Percentiles rank a stretch among this genome's conserved stretches.
Evolutionary conservation across 2,797 vertebrate species (phyloP).

Genomic region (Centroberyx gerrardi): DNA sequence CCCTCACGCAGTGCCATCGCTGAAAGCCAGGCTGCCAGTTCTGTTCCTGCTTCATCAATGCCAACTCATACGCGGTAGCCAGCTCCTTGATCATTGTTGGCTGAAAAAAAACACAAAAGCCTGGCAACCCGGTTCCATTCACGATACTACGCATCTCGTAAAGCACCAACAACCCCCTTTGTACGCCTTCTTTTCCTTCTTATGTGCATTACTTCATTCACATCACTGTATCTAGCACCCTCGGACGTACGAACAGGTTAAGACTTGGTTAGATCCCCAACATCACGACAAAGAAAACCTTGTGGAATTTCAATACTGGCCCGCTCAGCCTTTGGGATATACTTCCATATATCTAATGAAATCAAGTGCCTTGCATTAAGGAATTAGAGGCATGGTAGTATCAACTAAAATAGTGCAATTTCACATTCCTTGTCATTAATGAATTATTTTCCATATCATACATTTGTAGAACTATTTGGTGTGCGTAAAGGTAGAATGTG

Average conservation of each 20-base stretch:
- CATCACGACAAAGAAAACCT: conserved; percentile 52
- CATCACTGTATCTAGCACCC: conserved; percentile 50
- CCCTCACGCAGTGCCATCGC: conserved; percentile 61
- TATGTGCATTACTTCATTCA: conserved; percentile 54
- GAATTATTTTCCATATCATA: conserved; percentile 57
- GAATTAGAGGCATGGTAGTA: conserved; percentile 67
- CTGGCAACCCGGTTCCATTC: conserved; percentile 41
- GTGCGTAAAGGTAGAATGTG: conserved; percentile 61
- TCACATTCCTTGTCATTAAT: conserved; percentile 82
- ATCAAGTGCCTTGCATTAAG: conserved; percentile 66
- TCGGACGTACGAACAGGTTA: conserved; percentile 41
- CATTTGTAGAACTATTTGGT: conserved; percentile 73
- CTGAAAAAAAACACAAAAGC: conserved; percentile 16
- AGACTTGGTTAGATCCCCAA: conserved; percentile 33
- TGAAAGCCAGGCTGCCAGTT: conserved; percentile 50
- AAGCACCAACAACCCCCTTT: conserved; percentile 44
- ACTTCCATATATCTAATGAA: conserved; percentile 46
- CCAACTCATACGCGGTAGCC: conserved; percentile 73
- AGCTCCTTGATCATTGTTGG: conserved; percentile 74
- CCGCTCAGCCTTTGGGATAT: conserved; percentile 57
- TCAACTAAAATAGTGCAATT: conserved; percentile 81
- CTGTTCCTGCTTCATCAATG: conserved; percentile 39
- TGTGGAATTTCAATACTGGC: conserved; percentile 53
- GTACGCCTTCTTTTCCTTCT: conserved; percentile 17
- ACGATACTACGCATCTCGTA: conserved; percentile 51